Conservation (phyloP, 2,113 vertebrate species). For the Calonectris borealis region DNA sequence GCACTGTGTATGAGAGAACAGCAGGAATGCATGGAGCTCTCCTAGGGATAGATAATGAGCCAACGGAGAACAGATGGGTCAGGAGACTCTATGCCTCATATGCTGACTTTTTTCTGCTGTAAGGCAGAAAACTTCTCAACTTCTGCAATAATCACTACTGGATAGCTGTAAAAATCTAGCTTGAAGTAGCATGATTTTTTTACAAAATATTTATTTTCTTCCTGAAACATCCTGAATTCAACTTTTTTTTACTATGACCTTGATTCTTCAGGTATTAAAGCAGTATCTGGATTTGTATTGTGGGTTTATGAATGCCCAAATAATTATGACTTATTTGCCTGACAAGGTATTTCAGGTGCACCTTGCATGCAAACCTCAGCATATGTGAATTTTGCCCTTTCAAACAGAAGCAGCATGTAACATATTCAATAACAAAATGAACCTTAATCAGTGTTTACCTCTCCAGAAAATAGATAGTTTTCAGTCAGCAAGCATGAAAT, state of each 20-base stretch:
- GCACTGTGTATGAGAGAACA: not conserved
- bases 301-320: not conserved
- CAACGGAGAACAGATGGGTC: not conserved
- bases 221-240: not conserved
- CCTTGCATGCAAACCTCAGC: not conserved
- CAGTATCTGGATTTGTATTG: not conserved
- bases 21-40: not conserved
- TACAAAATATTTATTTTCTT: not conserved
- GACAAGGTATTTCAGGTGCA: not conserved
- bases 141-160: not conserved
- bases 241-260: not conserved
- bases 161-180: not conserved
- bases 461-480: not conserved
- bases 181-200: not conserved
- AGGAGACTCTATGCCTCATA: not conserved
- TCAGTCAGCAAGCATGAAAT: not conserved
- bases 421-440: not conserved
- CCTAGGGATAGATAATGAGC: not conserved
- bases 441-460: not conserved
- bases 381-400: not conserved
- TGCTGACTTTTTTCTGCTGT: not conserved
- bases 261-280: not conserved
- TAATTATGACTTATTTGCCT: not conserved
- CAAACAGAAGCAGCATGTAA: not conserved
- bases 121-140: not conserved